Conservation (phyloP, 2,797 vertebrate genomes). For the Danio jaintianensis region DNA sequence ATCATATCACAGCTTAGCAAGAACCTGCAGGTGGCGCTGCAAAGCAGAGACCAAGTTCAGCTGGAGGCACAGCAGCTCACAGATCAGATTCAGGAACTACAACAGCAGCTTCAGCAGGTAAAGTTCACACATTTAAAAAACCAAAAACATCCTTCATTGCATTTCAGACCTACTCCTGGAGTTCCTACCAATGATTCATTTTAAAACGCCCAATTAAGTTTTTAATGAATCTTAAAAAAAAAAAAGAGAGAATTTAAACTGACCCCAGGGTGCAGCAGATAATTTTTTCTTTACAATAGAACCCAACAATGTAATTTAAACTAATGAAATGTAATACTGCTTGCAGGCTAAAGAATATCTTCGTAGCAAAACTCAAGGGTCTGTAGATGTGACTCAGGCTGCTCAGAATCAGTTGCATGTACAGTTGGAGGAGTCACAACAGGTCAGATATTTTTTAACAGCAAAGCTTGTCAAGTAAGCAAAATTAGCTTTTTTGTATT, state of each 20-base stretch:
- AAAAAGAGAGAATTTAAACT: no score
- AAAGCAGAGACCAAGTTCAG: constrained; percentile 80
- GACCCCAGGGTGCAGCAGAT: background rate
- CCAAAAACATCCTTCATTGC: background rate
- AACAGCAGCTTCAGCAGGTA: constrained; percentile 86
- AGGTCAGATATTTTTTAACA: constrained; percentile 50
- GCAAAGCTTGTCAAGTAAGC: background rate
- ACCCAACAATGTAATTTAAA: background rate
- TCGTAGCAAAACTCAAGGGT: constrained; percentile 73
- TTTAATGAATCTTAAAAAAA: no score
- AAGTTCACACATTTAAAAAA: background rate
- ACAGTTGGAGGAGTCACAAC: constrained; percentile 64
- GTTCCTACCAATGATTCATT: background rate
- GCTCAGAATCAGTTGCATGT: constrained; percentile 65
- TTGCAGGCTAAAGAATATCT: constrained; percentile 78
- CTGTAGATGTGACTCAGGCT: constrained; percentile 61
- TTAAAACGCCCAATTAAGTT: no score
- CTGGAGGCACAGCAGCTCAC: constrained; percentile 76
- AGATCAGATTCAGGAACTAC: constrained; percentile 79
- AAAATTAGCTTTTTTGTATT: background rate
- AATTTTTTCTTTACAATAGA: background rate
- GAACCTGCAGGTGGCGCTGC: constrained; percentile 80
- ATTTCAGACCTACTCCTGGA: background rate
- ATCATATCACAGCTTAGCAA: constrained; percentile 80
- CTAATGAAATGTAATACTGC: background rate